Evolutionary conservation across 2,797 vertebrate species (phyloP), one percentile per base, ranked within the genome.

Genomic region (Muscicapa striata): DNA sequence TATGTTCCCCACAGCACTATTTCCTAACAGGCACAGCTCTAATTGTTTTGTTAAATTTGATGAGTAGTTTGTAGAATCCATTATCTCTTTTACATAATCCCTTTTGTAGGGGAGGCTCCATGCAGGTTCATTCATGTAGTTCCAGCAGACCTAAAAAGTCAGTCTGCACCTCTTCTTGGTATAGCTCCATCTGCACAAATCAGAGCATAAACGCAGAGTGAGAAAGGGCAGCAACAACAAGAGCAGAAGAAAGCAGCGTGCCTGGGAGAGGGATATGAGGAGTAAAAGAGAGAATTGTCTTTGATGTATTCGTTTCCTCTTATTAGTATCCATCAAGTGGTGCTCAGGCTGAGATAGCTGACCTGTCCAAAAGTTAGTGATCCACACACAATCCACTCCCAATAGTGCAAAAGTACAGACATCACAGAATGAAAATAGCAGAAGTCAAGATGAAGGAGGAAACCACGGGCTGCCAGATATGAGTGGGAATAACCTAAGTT

Each of bases 281-380:
- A 87, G 92, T 94, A 93, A 95, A 96, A 96, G 95, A 91, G 69
- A 97, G 95, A 64, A 77, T 62, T 93, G 79, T 70, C 91, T 97
- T 97, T 97, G 95, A 97, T 97, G 96, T 96, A 95, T 96, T 97
- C 55, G 90, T 97, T 97, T 96, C 91, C 93, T 97, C 97, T 96
- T 97, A 97, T 97, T 97, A 97, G 95, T 95, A 95, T 96, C 97
- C 95, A 94, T 96, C 92, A 97, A 96, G 96, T 96, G 94, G 94
- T 95, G 95, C 81, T 94, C 96, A 96, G 97, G 90, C 95, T 89
- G 95, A 97, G 97, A 93, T 91, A 93, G 96, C 96, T 97, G 97
- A 97, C 97, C 97, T 97, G 97, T 97, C 97, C 97, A 97, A 94
- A 97, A 96, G 96, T 97, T 97, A 97, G 96, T 96, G 96, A 97